Evolutionary conservation across 1,140 invertebrate genomes (phyloP).

Genomic region (Saxidomus purpurata): DNA sequence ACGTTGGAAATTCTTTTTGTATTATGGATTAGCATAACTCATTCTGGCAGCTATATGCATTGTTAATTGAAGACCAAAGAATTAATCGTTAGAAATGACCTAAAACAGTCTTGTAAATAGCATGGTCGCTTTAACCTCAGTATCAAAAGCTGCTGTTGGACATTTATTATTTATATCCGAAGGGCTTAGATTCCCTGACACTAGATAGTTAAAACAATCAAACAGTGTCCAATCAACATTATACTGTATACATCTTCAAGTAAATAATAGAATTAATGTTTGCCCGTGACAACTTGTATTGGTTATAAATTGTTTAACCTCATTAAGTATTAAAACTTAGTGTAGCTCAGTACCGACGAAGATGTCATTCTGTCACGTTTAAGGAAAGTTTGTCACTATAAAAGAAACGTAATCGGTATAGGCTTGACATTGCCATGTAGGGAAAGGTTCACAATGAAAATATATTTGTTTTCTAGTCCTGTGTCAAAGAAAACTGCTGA

Average conservation of each 20-base stretch:
- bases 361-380: slow-evolving; percentile 25
- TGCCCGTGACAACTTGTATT: neutral
- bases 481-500: no score
- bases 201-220: slow-evolving; percentile 21
- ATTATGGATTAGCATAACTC: no score
- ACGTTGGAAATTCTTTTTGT: no score
- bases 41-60: no score
- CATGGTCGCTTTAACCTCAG: neutral
- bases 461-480: no score
- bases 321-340: slow-evolving; percentile 17
- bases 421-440: no score
- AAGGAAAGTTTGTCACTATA: slow-evolving; percentile 21
- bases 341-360: neutral
- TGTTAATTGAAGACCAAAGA: slow-evolving; percentile 22
- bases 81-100: neutral
- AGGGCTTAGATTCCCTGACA: slow-evolving; percentile 5
- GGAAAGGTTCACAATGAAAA: no score
- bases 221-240: slow-evolving; percentile 5
- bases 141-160: neutral
- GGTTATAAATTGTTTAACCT: slow-evolving; percentile 13
- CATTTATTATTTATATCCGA: slow-evolving; percentile 25
- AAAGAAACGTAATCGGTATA: no score
- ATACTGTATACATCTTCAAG: neutral
- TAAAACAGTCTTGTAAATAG: slow-evolving; percentile 5
- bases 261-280: slow-evolving; percentile 44